Base-by-base conservation (phyloP, 2,888 invertebrate genomes). In the Eupithecia vulgata region DNA sequence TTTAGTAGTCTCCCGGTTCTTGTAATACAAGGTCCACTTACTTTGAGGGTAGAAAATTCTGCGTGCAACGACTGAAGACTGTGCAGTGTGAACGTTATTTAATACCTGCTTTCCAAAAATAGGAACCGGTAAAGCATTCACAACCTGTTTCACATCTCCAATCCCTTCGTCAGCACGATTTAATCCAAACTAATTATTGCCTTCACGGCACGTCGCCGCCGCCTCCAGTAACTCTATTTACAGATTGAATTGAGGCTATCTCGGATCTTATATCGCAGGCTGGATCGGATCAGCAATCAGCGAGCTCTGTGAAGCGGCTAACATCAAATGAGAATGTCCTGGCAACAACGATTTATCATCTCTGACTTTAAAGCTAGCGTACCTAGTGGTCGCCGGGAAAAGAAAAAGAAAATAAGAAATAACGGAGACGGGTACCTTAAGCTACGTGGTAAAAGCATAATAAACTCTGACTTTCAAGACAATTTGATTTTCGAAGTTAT, bases 171-270 rank as follows among this genome's bases (percentile, higher is more conserved):
- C 87, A 85, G 83, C 85, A 76, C 81, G 81, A 88, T 90, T 90
- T 88, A 90, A 90, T 92, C 87, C 85, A 80, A 83, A 82, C 84
- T 92, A 91, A 92, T 92, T 91, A 88, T 88, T 83, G 81, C 79
- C 84, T 83, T 83, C 85, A 85, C 84, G 84, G 85, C 80, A 83
- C 84, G 82, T 85, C 84, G 80, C 81, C 84, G 80, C 81, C 76
- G 76, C 82, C 70, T 80, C 76, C 81, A 77, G 78, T 81, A 85
- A 84, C 82, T 83, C 82, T 85, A 86, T 87, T 87, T 86, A 84
- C 83, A 85, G 81, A 81, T 79, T 78, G 81, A 81, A 88, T 87
- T 83, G 81, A 84, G 85, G 84, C 81, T 82, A 83, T 79, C 78
- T 79, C 77, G 77, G 73, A 71, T 76, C 64, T 73, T 75, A 76